Evolutionary conservation across 2,113 vertebrate species (phyloP), one percentile per base, ranked within the genome.

Genomic region (Plestiodon gilberti): DNA sequence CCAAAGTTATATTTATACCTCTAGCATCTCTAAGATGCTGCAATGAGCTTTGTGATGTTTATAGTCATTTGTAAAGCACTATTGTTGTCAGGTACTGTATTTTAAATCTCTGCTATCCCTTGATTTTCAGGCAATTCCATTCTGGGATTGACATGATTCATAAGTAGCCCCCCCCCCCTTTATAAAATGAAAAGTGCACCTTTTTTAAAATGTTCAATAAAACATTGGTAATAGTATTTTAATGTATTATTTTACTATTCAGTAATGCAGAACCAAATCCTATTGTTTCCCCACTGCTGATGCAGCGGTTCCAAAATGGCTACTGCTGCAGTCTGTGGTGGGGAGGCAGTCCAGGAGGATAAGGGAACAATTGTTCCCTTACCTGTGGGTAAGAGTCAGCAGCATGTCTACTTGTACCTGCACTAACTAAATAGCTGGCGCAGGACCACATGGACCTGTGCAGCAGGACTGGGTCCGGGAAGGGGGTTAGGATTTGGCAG

Each of bases 1-100:
- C 81, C 85, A 61, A 92, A 90, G 20, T 28, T 74, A 40, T 78
- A 85, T 40, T 69, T 78, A 78, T 38, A 78, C 20, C 48, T 25
- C 28, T 33, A 20, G 64, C 14, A 59, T 85, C 38, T 23, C 62
- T 78, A 22, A 30, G 35, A 13, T 38, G 38, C 23, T 52, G 76
- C 69, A 52, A 85, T 85, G 69, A 73, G 25, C 35, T 33, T 73
- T n/a, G 55, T 74, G 62, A 35, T 59, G 48, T 67, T 78, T 78
- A 57, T 1, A 52, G 17, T 38, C 75, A 84, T 65, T 77, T 85
- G 28, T 69, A 78, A 78, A 85, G 62, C 33, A 38, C 78, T 33
- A 55, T 30, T 78, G 62, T n/a, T n/a, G n/a, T 78, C n/a, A 55
- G 23, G n/a, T 3, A 38, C 35, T 67, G 43, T 69, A 82, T n/a